Evolutionary conservation across 2,888 invertebrate species (phyloP).

Genomic region (Catocala fraxini): DNA sequence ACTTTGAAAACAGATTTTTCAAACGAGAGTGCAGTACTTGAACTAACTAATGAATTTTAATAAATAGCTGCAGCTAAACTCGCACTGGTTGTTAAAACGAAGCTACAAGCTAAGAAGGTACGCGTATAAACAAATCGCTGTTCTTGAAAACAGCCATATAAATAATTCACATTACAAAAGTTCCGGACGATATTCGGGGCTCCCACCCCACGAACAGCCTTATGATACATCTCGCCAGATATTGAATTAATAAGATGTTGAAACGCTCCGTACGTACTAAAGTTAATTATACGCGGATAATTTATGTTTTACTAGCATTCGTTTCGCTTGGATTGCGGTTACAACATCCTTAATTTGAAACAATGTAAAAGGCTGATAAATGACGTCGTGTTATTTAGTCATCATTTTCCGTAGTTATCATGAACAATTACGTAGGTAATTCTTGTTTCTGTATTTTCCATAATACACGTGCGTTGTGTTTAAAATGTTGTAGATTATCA

Average conservation of each 20-base stretch:
- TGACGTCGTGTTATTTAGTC: not conserved
- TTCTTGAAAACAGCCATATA: slow-evolving; percentile 11
- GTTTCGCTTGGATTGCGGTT: slow-evolving; percentile 2
- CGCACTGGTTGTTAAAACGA: no score
- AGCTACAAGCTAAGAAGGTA: not conserved
- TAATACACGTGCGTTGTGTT: no score
- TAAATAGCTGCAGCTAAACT: no score
- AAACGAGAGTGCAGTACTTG: no score
- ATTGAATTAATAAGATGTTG: slow-evolving; percentile 49
- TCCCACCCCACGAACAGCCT: slow-evolving; percentile 22
- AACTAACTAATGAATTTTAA: no score
- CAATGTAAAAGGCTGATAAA: slow-evolving; percentile 6
- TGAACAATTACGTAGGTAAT: not conserved
- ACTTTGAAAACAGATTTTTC: no score
- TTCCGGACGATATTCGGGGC: slow-evolving; percentile 15
- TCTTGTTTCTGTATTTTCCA: no score
- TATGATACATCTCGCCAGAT: slow-evolving; percentile 39
- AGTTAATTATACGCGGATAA: slow-evolving; percentile 35
- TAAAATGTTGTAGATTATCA: no score
- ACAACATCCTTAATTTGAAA: slow-evolving; percentile 3
- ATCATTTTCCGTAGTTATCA: not conserved
- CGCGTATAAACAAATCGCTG: not conserved
- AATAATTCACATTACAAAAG: slow-evolving; percentile 9
- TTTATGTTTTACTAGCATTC: slow-evolving; percentile 25
- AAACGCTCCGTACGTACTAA: slow-evolving; percentile 24